Evolutionary conservation across 2,888 invertebrate species (phyloP).

Genomic region (Brachynemurus nebulosus): DNA sequence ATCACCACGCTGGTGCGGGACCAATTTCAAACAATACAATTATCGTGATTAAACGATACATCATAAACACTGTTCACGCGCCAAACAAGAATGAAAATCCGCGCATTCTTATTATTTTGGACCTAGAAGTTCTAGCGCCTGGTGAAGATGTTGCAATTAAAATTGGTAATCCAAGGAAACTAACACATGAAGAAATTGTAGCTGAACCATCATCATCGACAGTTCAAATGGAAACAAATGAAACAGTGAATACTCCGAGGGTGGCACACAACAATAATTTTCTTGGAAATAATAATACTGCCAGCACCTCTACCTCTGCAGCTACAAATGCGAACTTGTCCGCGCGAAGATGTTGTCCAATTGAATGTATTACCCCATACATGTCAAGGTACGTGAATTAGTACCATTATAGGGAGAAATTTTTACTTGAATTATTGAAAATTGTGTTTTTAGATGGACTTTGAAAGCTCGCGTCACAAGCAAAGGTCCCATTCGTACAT

Average conservation of each 20-base stretch:
- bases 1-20: slow-evolving; percentile 36
- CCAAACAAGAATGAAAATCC: slow-evolving; percentile 59
- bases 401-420: too few relatives aligned
- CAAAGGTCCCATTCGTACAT: slow-evolving; percentile 68
- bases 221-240: too few relatives aligned
- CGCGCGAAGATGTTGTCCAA: slow-evolving; percentile 57
- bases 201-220: too few relatives aligned
- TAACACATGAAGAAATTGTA: slow-evolving; percentile 21
- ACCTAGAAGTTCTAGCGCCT: slow-evolving; percentile 54
- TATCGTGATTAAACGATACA: slow-evolving; percentile 63
- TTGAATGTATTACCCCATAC: slow-evolving; percentile 80
- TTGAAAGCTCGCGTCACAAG: slow-evolving; percentile 78
- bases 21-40: slow-evolving; percentile 53
- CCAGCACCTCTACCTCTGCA: too few relatives aligned
- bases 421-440: too few relatives aligned
- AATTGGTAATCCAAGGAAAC: slow-evolving; percentile 62
- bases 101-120: slow-evolving; percentile 72
- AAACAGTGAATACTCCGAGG: too few relatives aligned
- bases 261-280: too few relatives aligned
- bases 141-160: slow-evolving; percentile 59
- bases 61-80: slow-evolving; percentile 69
- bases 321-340: too few relatives aligned
- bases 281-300: too few relatives aligned
- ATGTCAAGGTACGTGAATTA: slow-evolving; percentile 59
- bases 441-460: too few relatives aligned